A percentile compares a stretch with the other conserved stretches of the same genome.
Conservation (phyloP, 2,888 invertebrate species). For the Andrena fulva region DNA sequence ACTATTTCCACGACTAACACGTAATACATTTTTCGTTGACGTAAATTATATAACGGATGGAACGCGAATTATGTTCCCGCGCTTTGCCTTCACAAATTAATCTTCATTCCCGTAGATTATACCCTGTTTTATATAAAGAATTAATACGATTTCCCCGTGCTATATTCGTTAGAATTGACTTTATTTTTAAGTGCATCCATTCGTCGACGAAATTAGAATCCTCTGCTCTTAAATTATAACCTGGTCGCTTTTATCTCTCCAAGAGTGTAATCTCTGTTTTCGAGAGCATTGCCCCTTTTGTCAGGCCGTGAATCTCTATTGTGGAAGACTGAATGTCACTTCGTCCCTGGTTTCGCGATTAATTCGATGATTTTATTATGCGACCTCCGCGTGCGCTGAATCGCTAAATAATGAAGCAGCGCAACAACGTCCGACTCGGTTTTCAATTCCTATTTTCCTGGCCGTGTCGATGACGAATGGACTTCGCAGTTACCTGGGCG, state of each 20-base stretch:
- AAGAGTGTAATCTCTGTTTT: too few relatives aligned
- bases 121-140: not conserved
- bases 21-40: too few relatives aligned
- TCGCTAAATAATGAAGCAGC: not conserved
- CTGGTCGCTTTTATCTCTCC: not conserved
- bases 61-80: not conserved
- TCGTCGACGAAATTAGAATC: not conserved
- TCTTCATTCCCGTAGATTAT: slow-evolving; percentile 8
- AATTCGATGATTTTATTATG: not conserved
- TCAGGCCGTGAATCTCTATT: not conserved
- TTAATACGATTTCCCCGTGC: not conserved
- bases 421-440: not conserved
- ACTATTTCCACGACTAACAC: too few relatives aligned
- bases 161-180: not conserved
- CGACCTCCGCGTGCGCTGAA: not conserved
- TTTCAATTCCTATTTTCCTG: slow-evolving; percentile 25
- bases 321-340: not conserved
- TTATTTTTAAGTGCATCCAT: not conserved
- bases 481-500: slow-evolving; percentile 8
- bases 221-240: not conserved
- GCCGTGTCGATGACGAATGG: slow-evolving; percentile 23
- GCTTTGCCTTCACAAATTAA: not conserved
- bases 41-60: not conserved
- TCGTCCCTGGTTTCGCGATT: not conserved
- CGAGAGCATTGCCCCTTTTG: too few relatives aligned